These are phyloP conservation scores for Julus scandinavius DNA, from an alignment of 2,888 invertebrate species.

Conservation along the genomic window DNA sequence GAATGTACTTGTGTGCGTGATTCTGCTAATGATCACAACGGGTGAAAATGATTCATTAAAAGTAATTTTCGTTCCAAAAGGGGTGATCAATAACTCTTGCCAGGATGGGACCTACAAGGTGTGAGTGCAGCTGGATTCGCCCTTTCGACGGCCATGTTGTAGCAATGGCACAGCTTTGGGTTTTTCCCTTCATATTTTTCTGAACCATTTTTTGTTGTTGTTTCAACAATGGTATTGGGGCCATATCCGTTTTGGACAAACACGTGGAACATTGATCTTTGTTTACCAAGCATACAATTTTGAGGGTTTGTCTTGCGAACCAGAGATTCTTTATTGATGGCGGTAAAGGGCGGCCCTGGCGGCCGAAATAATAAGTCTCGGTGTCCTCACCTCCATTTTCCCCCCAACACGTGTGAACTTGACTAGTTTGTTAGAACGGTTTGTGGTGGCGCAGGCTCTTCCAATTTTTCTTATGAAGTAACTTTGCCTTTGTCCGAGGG, in stretches of 20 bases:
- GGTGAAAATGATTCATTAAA: too few species aligned
- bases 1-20: too few species aligned
- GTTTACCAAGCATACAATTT: slow-evolving; percentile 1
- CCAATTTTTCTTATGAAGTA: slow-evolving; percentile 38
- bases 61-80: too few species aligned
- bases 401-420: slow-evolving; percentile 29
- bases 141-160: background rate
- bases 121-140: slow-evolving; percentile 25
- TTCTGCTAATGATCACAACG: too few species aligned
- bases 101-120: background rate
- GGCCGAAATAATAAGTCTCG: background rate
- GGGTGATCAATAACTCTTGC: background rate
- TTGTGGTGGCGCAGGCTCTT: slow-evolving; percentile 15
- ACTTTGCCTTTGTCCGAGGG: slow-evolving; percentile 23
- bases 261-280: slow-evolving; percentile 23
- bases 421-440: slow-evolving; percentile 23
- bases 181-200: background rate
- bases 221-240: background rate
- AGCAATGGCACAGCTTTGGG: background rate
- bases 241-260: slow-evolving; percentile 8
- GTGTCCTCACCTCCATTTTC: background rate
- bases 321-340: background rate
- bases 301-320: background rate
- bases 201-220: slow-evolving; percentile 16
- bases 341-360: background rate